A percentile compares a stretch with the other conserved stretches of the same genome.
Conservation (phyloP, 2,797 vertebrate species). For the Allobates femoralis region DNA sequence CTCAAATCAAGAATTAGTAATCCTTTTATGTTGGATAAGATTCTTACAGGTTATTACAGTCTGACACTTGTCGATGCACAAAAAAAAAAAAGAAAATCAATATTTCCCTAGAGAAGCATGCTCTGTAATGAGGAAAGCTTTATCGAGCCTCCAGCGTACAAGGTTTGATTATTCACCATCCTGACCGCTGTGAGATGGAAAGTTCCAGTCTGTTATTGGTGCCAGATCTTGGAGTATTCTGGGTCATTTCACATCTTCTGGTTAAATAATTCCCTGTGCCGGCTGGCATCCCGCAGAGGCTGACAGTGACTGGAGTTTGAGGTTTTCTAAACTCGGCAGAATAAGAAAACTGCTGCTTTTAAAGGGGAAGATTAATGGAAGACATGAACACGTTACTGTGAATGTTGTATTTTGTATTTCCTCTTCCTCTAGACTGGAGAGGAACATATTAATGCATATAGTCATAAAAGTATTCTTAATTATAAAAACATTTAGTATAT, state of each 20-base stretch:
- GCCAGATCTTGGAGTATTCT: slow-evolving; percentile 81
- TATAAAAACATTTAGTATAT: no score
- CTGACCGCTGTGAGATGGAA: slow-evolving; percentile 82
- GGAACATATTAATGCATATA: no score
- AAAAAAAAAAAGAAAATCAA: neutral
- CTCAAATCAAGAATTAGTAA: neutral
- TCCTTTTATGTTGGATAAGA: slow-evolving; percentile 1
- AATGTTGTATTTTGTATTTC: no score
- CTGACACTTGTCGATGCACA: neutral
- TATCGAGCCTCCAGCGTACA: slow-evolving; percentile 18
- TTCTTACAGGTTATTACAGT: neutral
- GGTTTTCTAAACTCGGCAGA: neutral
- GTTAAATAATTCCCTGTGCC: slow-evolving; percentile 69
- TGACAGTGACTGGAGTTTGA: neutral
- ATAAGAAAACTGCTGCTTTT: neutral
- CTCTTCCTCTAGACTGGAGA: no score
- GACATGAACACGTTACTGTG: no score
- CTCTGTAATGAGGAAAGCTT: neutral
- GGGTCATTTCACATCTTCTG: slow-evolving; percentile 64
- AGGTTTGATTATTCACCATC: slow-evolving; percentile 31
- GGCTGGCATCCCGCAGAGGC: slow-evolving; percentile 1
- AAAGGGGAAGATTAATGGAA: no score
- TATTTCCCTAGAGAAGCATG: neutral
- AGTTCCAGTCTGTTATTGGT: slow-evolving; percentile 85
- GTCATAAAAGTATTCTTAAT: no score